phyloP scores from a whole-genome alignment of 2,888 invertebrate genomes.

The Diarsia brunnea region DNA sequence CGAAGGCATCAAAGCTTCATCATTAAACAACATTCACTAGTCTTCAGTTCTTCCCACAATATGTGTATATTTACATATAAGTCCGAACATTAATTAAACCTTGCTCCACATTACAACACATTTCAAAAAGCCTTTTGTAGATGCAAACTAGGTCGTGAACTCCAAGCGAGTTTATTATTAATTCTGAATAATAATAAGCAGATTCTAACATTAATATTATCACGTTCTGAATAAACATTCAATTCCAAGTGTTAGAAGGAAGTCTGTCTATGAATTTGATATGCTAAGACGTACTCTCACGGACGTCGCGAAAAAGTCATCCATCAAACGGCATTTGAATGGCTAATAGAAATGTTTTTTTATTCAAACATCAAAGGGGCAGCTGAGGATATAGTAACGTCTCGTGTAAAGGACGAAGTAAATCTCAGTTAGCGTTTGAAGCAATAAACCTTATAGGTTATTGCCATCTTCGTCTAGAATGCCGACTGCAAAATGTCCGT shows the following conservation, averaged over 20 bases:
- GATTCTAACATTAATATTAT: conserved; percentile 36
- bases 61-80: conserved; percentile 25
- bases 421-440: conserved; percentile 73
- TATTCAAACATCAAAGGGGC: conserved; percentile 64
- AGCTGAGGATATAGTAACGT: conserved; percentile 61
- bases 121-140: conserved; percentile 65
- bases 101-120: conserved; percentile 71
- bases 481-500: conserved; percentile 81
- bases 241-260: conserved; percentile 50
- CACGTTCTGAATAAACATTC: conserved; percentile 37
- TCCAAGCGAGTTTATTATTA: conserved; percentile 38
- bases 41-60: conserved; percentile 62
- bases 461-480: conserved; percentile 83
- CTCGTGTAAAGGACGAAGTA: conserved; percentile 68
- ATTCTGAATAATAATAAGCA: conserved; percentile 36
- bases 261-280: conserved; percentile 42
- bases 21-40: conserved; percentile 55
- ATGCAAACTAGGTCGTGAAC: conserved; percentile 63
- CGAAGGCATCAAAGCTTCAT: conserved; percentile 46
- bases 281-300: conserved; percentile 42
- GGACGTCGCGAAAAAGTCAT: conserved; percentile 44
- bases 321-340: conserved; percentile 51
- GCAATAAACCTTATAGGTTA: conserved; percentile 84
- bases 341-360: conserved; percentile 52
- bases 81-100: conserved; percentile 67